Conservation (phyloP, 2,797 vertebrate genomes). For the Tokudaia muenninki region DNA sequence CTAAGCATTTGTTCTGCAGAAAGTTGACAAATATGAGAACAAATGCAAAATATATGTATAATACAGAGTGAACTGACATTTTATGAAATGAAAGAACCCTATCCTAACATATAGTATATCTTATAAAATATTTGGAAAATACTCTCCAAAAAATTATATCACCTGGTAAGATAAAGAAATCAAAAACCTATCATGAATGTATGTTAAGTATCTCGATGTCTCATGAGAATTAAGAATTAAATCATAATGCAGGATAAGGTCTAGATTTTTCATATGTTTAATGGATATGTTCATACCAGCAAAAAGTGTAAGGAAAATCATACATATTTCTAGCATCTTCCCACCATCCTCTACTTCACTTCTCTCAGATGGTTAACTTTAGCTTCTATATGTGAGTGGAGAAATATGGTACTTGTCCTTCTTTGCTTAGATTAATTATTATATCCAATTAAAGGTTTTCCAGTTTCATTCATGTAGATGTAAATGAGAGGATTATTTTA, state of each 20-base stretch:
- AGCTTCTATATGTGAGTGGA: neutral
- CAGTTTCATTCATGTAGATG: neutral
- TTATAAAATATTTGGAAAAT: neutral
- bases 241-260: neutral
- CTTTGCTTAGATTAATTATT: neutral
- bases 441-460: neutral
- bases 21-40: neutral
- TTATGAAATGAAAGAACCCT: neutral
- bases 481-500: neutral
- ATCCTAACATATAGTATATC: neutral
- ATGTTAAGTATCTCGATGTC: neutral
- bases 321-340: neutral
- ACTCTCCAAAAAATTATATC: neutral
- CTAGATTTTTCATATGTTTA: neutral
- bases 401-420: neutral
- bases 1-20: too few species aligned
- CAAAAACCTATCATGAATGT: neutral
- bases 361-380: neutral
- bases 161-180: neutral
- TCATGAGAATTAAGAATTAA: neutral
- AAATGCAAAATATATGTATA: neutral
- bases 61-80: neutral
- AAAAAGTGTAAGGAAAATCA: neutral
- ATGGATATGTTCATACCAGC: neutral
- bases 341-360: neutral